Evolutionary conservation across 2,888 invertebrate genomes (phyloP), one percentile per base, ranked within the genome.

Genomic region (Orthosia gothica): DNA sequence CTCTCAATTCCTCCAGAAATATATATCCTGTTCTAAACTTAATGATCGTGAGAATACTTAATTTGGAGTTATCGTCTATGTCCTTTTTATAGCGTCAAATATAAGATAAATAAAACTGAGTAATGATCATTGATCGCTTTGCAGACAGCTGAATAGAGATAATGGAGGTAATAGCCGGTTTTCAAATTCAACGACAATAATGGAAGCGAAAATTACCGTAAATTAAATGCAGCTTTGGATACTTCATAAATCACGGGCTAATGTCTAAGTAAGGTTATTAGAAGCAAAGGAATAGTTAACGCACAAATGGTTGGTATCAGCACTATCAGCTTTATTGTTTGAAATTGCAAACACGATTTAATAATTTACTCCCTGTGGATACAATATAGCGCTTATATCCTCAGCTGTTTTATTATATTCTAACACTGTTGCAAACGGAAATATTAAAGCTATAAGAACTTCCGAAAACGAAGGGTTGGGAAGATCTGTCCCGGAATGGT

Each of bases 41-140:
- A 87, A 87, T 81, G 79, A 68, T 75, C 87, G 78, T 86, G 87
- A 87, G 83, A 86, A 87, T 74, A 81, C 70, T 61, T 54, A 69
- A 76, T 81, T 83, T 79, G 55, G 65, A 76, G 32, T 70, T 75
- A 77, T 79, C 74, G 79, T 74, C 79, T 74, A 71, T 73, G 70
- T 86, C 76, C 79, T 80, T 75, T 85, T 84, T 86, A 76, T 80
- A n/a, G 70, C 78, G n/a, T 74, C 64, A 77, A 86, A 78, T 83
- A 74, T 77, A 80, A 77, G 45, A 79, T 81, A 85, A 77, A 84
- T 82, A 77, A 81, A 79, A 76, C 69, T 71, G 68, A 84, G 68
- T 87, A 85, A 84, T 85, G 76, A 78, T 82, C 71, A 86, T 85
- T 84, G 75, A 81, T 74, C 67, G 61, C 12, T 62, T 12, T 20